Base-by-base conservation (phyloP, 2,797 vertebrate genomes). In the Gambusia yucatana region DNA sequence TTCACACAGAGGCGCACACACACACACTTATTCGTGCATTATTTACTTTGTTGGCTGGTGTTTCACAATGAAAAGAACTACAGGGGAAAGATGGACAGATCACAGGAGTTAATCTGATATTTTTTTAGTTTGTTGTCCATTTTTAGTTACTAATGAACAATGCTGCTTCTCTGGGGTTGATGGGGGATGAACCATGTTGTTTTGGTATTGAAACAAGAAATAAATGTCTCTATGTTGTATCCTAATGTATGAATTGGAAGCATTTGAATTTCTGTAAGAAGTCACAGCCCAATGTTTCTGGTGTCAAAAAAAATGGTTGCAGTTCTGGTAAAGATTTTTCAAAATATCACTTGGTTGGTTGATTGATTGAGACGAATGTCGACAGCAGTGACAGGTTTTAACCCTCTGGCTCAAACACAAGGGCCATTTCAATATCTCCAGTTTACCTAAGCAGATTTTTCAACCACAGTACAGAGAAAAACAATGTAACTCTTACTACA, bases 191-290 rank as follows among this genome's bases (percentile, higher is more conserved):
- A 80, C 81, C 79, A 83, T 79, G 43, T 71, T 67, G 74, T 88
- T 75, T 89, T 86, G 89, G 89, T 89, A 78, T 87, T 82, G 85
- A 89, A 88, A 81, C 85, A 91, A 89, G 79, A 89, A 92, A 92
- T 93, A 92, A 94, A 92, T 91, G 92, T 94, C 87, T 93, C 82
- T 92, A 83, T 94, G 91, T 94, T 92, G 92, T 95, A 94, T 90
- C 90, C 85, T 84, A 71, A 48, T 75, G 78, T 80, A 90, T 89
- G 86, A 90, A 92, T 86, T 72, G 83, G 83, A 90, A 78, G 85
- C 86, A 93, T 91, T 89, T 85, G 74, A 91, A 89, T 95, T 89
- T 94, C 90, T 94, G 91, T 95, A 90, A 92, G 86, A 92, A 90
- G 87, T 92, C 86, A 87, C 91, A 92, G 90, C 83, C 87, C 91